Evolutionary conservation across 1,140 invertebrate genomes (phyloP).

Genomic region (Lamellibrachia luymesi): DNA sequence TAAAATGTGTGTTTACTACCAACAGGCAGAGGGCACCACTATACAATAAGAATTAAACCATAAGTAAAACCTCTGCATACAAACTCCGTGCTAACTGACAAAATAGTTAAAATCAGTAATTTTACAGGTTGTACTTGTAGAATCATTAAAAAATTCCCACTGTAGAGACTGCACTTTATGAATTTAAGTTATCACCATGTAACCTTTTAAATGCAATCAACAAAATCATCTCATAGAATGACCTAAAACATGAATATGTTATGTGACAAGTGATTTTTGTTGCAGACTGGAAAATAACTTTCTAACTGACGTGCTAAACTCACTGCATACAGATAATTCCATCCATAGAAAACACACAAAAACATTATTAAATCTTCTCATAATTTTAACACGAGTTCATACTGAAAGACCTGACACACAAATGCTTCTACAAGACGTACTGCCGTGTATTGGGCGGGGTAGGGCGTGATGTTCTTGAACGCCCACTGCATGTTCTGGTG

Average conservation of each 20-base stretch:
- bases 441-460: conserved; percentile 85
- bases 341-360: neutral
- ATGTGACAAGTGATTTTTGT: neutral
- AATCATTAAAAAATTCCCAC: neutral
- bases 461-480: conserved; percentile 91
- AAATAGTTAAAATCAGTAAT: neutral
- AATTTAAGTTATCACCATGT: neutral
- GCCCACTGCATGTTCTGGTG: conserved; percentile 96
- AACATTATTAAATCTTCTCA: neutral
- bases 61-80: too few relatives aligned
- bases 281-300: too few relatives aligned
- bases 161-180: neutral
- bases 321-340: neutral
- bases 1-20: too few relatives aligned
- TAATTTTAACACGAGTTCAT: neutral
- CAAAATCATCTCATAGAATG: neutral
- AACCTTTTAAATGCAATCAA: neutral
- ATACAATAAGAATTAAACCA: too few relatives aligned
- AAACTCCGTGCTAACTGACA: too few relatives aligned
- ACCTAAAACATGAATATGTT: neutral
- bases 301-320: too few relatives aligned
- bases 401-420: conserved; percentile 61
- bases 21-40: too few relatives aligned
- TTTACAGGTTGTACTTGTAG: neutral
- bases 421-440: conserved; percentile 56